Percentiles rank a stretch among this genome's conserved stretches.
Evolutionary conservation across 1,140 invertebrate genomes (phyloP).

Genomic region (Ruditapes philippinarum): DNA sequence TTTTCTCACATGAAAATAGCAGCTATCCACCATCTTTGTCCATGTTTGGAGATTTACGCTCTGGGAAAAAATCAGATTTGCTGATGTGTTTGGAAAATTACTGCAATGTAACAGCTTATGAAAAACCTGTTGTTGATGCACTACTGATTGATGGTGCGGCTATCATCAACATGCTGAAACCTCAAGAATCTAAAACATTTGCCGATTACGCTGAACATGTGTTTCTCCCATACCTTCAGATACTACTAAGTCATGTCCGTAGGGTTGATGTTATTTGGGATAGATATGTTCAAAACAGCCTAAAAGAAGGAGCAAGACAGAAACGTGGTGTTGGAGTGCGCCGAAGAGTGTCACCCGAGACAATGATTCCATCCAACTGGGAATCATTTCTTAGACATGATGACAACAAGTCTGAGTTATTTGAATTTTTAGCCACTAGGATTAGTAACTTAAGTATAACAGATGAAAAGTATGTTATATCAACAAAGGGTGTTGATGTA

Average conservation of each 20-base stretch:
- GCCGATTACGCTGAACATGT: not conserved
- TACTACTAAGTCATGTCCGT: not conserved
- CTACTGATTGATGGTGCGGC: not conserved
- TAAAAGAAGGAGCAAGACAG: conserved; percentile 7
- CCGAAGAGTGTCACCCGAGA: not conserved
- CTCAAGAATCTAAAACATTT: not conserved
- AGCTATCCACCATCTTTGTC: conserved; percentile 21
- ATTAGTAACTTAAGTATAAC: too few species aligned
- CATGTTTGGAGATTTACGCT: not conserved
- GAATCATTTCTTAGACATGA: conserved; percentile 20
- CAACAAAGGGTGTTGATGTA: not conserved
- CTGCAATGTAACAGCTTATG: not conserved
- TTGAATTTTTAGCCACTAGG: conserved; percentile 5
- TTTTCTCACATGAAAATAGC: conserved; percentile 39
- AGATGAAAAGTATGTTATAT: not conserved
- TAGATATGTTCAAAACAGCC: conserved; percentile 23
- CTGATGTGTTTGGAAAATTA: not conserved
- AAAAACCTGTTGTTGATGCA: not conserved
- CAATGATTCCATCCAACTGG: conserved; percentile 35
- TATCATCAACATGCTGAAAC: conserved; percentile 6
- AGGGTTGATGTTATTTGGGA: conserved; percentile 63
- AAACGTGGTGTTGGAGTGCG: not conserved
- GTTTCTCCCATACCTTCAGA: conserved; percentile 25
- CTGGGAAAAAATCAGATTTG: conserved; percentile 7
- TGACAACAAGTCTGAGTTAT: conserved; percentile 54